Base-by-base conservation (phyloP, 2,797 vertebrate species). In the Neosilurus hyrtlii region DNA sequence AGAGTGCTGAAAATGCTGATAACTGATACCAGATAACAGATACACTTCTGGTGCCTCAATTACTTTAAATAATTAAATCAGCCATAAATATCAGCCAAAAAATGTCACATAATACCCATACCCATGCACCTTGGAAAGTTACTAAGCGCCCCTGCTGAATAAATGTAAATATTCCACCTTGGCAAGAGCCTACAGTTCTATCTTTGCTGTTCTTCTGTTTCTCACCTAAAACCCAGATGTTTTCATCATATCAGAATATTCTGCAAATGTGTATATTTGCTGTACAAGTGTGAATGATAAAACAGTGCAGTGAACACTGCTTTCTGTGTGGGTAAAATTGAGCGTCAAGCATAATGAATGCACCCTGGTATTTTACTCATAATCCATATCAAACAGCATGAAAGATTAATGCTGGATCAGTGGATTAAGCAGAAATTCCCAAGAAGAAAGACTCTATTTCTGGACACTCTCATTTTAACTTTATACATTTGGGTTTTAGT, bases 311-410 rank as follows among this genome's bases (percentile, higher is more conserved):
- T 35, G 9, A n/a, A 24, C 49, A 7, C 20, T 52, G 24, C 51
- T 63, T 73, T 65, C 59, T 26, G 26, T 24, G 56, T 72, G 75
- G 20, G 22, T 72, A 72, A 56, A 79, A 37, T 35, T 83, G 9
- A 83, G 63, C 24, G 59, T 56, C 30, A 83, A 83, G 68, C 65
- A 63, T 73, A 79, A 83, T 65, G 59, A 79, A 82, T 72, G 24
- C 24, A 72, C 24, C 52, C 15, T 73, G 52, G 71, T 56, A 73
- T 30, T 73, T 73, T 30, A 57, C 26, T n/a, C 30, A 9, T 73
- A 83, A 83, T 79, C 82, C 78, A 67, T 68, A 80, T 54, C 61
- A 80, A 76, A 61, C 26, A 80, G 78, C 83, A 73, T 84, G 63
- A 75, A 84, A 76, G 63, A 70, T 84, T 81, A 81, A 84, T 65